phyloP scores from a whole-genome alignment of 1,140 invertebrate genomes.

The Aphaenogaster ashmeadi region DNA sequence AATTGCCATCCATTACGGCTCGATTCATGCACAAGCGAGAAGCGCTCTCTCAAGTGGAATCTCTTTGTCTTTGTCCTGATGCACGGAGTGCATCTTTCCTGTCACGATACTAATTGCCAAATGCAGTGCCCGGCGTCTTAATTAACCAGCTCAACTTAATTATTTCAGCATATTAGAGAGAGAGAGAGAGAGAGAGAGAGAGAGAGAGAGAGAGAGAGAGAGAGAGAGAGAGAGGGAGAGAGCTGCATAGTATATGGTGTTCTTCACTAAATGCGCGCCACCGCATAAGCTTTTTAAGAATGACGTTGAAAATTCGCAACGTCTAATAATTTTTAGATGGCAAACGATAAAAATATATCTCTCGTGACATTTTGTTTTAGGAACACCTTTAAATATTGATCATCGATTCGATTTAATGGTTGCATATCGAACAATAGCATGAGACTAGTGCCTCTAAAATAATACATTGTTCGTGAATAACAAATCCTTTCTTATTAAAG shows the following conservation, averaged over 20 bases:
- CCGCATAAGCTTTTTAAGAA: neutral
- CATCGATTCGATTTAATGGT: neutral
- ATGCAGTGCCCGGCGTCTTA: slow-evolving; percentile 57
- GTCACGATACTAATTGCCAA: slow-evolving; percentile 60
- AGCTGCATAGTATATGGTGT: neutral
- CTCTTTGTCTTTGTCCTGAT: slow-evolving; percentile 73
- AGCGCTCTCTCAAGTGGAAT: slow-evolving; percentile 57
- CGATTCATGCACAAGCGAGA: slow-evolving; percentile 72
- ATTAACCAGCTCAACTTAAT: slow-evolving; percentile 70
- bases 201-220: neutral
- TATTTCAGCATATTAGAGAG: slow-evolving; percentile 43
- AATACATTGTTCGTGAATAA: slow-evolving; percentile 6
- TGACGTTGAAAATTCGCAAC: too few relatives aligned
- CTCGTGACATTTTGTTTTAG: neutral
- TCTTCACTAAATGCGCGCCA: neutral
- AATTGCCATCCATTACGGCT: slow-evolving; percentile 76
- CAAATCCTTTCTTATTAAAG: neutral
- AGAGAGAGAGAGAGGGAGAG: neutral
- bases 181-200: neutral
- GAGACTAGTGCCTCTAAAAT: neutral
- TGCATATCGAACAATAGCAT: neutral
- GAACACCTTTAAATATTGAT: neutral
- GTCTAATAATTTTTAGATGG: neutral
- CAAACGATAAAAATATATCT: neutral
- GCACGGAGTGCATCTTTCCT: slow-evolving; percentile 69